Evolutionary conservation across 2,797 vertebrate species (phyloP).

Genomic region (Clarias fuscus): DNA sequence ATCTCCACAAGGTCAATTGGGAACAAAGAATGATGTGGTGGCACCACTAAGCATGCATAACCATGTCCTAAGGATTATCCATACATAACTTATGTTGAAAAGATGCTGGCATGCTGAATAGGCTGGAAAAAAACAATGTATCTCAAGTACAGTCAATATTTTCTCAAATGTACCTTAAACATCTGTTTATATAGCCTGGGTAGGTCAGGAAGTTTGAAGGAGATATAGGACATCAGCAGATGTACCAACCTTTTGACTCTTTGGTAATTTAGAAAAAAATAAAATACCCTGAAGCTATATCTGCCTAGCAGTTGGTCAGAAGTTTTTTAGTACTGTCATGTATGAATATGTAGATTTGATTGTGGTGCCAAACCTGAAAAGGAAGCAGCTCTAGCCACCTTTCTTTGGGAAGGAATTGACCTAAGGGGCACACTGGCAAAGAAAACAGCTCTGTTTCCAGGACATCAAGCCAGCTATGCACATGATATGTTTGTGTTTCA

Average conservation of each 20-base stretch:
- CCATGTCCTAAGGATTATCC: neutral
- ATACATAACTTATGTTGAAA: neutral
- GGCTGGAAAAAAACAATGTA: neutral
- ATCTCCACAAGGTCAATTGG: neutral
- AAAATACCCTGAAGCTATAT: neutral
- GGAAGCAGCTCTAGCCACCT: constrained; percentile 10
- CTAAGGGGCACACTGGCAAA: neutral
- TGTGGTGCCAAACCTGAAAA: constrained; percentile 1
- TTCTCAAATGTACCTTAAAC: neutral
- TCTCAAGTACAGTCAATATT: neutral
- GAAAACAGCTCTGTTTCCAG: constrained; percentile 12
- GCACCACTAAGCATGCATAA: neutral
- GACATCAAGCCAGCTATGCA: constrained; percentile 14
- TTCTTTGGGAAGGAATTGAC: constrained; percentile 64
- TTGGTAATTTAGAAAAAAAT: no score
- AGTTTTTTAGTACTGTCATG: neutral
- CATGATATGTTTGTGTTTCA: constrained; percentile 18
- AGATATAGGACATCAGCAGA: constrained; percentile 11
- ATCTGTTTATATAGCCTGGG: neutral
- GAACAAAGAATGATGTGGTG: neutral
- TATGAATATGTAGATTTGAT: neutral
- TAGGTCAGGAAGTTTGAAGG: neutral
- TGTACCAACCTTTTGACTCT: neutral
- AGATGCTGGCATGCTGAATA: neutral
- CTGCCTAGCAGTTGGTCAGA: neutral